Base-by-base conservation (phyloP, 37 sponge, comb jelly and placozoan species). In the Spongilla lacustris region DNA sequence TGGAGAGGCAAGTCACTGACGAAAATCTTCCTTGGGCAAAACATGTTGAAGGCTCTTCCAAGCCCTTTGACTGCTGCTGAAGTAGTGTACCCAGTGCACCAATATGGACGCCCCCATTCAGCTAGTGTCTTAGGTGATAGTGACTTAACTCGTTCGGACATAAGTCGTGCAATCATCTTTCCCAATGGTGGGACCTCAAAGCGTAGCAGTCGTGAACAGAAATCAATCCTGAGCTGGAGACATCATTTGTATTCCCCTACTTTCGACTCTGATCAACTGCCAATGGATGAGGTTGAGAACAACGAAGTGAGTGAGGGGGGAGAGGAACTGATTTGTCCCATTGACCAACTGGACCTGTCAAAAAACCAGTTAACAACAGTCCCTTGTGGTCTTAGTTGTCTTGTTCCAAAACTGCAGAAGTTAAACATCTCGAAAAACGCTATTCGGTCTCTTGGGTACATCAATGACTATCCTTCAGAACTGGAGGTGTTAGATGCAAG, bases 361-460 rank as follows among this genome's bases (percentile, higher is more conserved):
- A n/a, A 71, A 74, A 96, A 96, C 68, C 33, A 82, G 35, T 80
- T 96, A 50, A 83, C 88, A 28, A 19, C 41, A 10, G 28, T 96
- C 6, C 92, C 92, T 21, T 34, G 28, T 13, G 92, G 90, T 11
- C 86, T 94, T 8, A 50, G 87, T 34, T 94, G 97, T 66, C 83
- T 94, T 11, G 88, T 94, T 0, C 94, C 93, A 2, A 89, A 84
- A 46, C 91, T 96, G 22, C 69, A 79, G 66, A 90, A 90, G 75
- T 89, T 94, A 17, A 87, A 88, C 31, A 31, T 94, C 14, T 87
- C 92, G 21, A 76, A 92, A 50, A 96, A 96, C 69, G 75, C 83
- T 28, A 86, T 96, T 32, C 36, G 73, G 19, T 31, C 67, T 14
- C 83, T 96, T 27, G 97, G 97, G 9, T 22, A 41, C 32, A 69